phyloP scores from a whole-genome alignment of 1,140 invertebrate species.

The Caenorhabditis remanei region DNA sequence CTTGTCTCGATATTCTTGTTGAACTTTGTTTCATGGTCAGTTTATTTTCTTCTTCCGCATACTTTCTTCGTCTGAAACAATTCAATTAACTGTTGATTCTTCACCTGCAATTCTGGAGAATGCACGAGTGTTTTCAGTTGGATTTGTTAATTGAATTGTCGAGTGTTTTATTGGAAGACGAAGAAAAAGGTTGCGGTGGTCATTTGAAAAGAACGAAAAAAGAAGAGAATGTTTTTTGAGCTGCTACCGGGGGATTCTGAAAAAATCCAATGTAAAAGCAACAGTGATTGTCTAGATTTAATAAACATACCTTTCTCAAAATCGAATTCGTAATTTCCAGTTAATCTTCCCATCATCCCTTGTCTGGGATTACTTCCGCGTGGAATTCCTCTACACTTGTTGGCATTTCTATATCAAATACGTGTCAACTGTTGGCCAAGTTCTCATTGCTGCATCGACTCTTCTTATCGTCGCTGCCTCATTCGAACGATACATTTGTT shows the following conservation, averaged over 20 bases:
- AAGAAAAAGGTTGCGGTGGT: not conserved
- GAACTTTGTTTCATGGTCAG: conserved; percentile 54
- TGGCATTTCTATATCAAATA: conserved; percentile 56
- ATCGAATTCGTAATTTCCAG: not conserved
- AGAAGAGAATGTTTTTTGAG: not conserved
- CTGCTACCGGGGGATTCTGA: not conserved
- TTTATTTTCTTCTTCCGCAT: not conserved
- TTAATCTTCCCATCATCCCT: conserved; percentile 50
- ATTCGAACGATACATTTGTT: conserved; percentile 56
- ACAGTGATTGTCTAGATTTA: too few relatives aligned
- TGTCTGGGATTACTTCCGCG: conserved; percentile 46
- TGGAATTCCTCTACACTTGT: conserved; percentile 37
- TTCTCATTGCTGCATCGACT: conserved; percentile 50
- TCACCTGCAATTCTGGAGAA: not conserved
- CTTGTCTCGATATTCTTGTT: conserved; percentile 53
- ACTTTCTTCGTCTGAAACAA: not conserved
- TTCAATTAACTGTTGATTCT: conserved; percentile 26
- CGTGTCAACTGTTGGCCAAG: conserved; percentile 51
- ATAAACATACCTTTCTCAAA: too few relatives aligned
- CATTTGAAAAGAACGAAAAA: not conserved
- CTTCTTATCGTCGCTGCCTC: conserved; percentile 55
- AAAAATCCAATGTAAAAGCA: too few relatives aligned
- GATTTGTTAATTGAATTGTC: not conserved
- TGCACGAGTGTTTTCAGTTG: not conserved
- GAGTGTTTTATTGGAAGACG: not conserved